Evolutionary conservation across 2,888 invertebrate genomes (phyloP), one percentile per base, ranked within the genome.

Genomic region (Lasius fuliginosus): DNA sequence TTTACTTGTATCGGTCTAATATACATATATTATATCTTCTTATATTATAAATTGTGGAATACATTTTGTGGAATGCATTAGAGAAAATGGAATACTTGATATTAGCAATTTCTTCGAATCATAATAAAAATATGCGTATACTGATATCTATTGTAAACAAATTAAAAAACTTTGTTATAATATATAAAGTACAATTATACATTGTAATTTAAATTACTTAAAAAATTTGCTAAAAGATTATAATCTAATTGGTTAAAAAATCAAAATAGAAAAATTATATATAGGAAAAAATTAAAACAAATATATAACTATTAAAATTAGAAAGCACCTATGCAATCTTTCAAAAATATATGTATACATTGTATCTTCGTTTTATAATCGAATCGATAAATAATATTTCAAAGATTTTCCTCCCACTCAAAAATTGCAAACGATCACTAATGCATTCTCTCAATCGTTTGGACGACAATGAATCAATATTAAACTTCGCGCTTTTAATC

Each of bases 401-500:
- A 36, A 40, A 49, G 27, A 18, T 8, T 56, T 27, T 69, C 36
- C 23, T 42, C 12, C 12, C 40, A 42, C 12, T 49, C 12, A 40
- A 12, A 67, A 42, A 30, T 67, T 67, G 23, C 33, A 64, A 18
- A 53, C 36, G 27, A 9, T 30, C 27, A 23, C 23, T 23, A 4
- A 67, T 12, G 18, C 6, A 2, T 56, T n/a, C 12, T 77, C 12
- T 30, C 9, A 77, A 30, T n/a, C 56, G 56, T 30, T 56, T 40
- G 8, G 33, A 76, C 27, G 27, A 76, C 23, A 36, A 53, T 36
- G 27, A 77, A 77, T 53, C 68, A 68, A 67, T 77, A 40, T 67
- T 76, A n/a, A n/a, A 77, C 40, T 67, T 76, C 23, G 12, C 49
- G 76, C 76, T 68, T 76, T 49, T 27, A 67, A 36, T 53, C 76